Base-by-base conservation (phyloP, 2,797 vertebrate species). In the Leptodactylus fallax region DNA sequence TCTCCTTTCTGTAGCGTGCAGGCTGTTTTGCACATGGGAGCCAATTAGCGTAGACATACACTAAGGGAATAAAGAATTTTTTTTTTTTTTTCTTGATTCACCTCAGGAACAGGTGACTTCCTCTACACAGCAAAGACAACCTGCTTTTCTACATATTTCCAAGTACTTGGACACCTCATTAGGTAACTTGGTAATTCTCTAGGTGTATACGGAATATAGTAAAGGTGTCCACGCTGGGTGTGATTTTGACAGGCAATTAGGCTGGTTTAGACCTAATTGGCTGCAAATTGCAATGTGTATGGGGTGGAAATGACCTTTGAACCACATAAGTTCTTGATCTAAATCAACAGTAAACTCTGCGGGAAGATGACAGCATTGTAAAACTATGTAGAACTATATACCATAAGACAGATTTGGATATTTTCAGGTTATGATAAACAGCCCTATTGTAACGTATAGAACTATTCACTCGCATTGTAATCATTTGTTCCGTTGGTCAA, bases 21-120 rank as follows among this genome's bases (percentile, higher is more conserved):
- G 72, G 72, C 72, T 49, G 72, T 53, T n/a, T 77, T 77, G 72
- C 72, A 77, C 72, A 53, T 77, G 72, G 72, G 72, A 77, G 72
- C 72, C 72, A 77, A 77, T 77, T 77, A 77, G 49, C 12, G 53
- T 19, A 51, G 21, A 51, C 51, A 1, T 77, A 53, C 49, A 77
- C 72, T 51, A 23, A 77, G 72, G 72, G 72, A 53, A 77, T 51
- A 51, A 77, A 77, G 72, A 53, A n/a, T 77, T 77, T 76, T 74
- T 74, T 77, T 77, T 10, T 77, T 77, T 76, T 74, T 74, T 77
- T n/a, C 49, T n/a, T 77, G 23, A 47, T 77, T 77, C 72, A 77
- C 72, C 49, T 77, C 21, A 14, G 19, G 49, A 77, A 53, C 72
- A 51, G 49, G 47, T 77, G 72, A 77, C 72, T 77, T 21, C 72